These are phyloP conservation scores for Lasioglossum figueresi DNA, from an alignment of 2,888 invertebrate genomes.

Conservation along the genomic window DNA sequence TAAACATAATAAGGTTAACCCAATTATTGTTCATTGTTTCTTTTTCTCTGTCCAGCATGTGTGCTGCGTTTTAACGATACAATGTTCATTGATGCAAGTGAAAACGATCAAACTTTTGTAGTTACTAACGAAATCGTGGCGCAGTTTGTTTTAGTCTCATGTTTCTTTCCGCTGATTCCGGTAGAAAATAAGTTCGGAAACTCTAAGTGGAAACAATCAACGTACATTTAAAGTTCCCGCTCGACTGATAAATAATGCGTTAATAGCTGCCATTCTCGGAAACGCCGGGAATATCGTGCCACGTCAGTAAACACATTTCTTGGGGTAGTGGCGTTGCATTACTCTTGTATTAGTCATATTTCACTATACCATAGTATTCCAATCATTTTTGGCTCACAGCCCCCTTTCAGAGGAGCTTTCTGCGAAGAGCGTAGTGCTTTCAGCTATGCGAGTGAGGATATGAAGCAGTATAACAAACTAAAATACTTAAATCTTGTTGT, in stretches of 20 bases:
- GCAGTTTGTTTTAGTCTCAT: background rate
- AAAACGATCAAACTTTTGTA: background rate
- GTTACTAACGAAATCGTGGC: background rate
- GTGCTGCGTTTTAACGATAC: background rate
- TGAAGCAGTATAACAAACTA: background rate
- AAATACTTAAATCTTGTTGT: background rate
- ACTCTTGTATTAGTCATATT: background rate
- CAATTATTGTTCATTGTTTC: background rate
- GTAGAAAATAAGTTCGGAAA: background rate
- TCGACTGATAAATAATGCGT: constrained; percentile 27
- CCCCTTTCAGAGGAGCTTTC: background rate
- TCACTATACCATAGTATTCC: background rate
- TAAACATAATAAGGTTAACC: background rate
- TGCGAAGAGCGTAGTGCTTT: background rate
- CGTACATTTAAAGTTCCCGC: constrained; percentile 6
- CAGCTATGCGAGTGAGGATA: background rate
- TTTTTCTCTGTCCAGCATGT: background rate
- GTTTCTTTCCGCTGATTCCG: background rate
- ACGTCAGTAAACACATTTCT: background rate
- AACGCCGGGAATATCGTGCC: background rate
- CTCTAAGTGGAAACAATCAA: background rate
- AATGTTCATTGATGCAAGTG: background rate
- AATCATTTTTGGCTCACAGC: background rate
- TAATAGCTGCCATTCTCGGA: constrained; percentile 13
- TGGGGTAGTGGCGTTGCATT: background rate